These are phyloP conservation scores for Planococcus citri DNA, from an alignment of 1,140 invertebrate genomes.

Conservation along the genomic window DNA sequence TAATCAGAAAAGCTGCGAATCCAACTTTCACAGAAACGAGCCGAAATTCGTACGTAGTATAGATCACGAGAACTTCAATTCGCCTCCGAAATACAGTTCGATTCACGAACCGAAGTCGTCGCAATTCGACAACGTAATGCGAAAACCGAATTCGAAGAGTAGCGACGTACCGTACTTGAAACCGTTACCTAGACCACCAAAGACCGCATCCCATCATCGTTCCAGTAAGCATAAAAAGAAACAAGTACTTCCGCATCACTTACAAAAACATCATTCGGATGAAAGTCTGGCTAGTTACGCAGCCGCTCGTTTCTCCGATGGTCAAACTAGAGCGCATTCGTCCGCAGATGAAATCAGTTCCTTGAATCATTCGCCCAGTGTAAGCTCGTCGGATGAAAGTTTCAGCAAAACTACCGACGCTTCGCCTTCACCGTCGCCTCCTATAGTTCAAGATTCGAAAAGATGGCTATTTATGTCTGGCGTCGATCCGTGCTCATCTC, in stretches of 20 bases:
- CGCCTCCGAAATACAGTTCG: not conserved
- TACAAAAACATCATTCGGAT: slow-evolving; percentile 46
- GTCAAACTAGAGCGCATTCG: slow-evolving; percentile 46
- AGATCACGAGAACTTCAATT: slow-evolving; percentile 1
- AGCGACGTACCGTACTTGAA: slow-evolving; percentile 37
- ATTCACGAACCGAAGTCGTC: not conserved
- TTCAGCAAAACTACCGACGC: slow-evolving; percentile 60
- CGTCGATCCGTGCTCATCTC: slow-evolving; percentile 37
- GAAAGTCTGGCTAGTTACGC: slow-evolving; percentile 32
- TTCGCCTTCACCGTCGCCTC: slow-evolving; percentile 45
- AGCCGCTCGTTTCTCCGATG: slow-evolving; percentile 23
- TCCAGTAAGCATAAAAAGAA: slow-evolving; percentile 10
- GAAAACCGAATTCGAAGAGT: not conserved
- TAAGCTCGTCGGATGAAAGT: slow-evolving; percentile 67
- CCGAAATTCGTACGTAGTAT: not conserved
- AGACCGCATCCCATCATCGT: slow-evolving; percentile 31
- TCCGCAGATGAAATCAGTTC: slow-evolving; percentile 68
- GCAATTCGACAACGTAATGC: not conserved
- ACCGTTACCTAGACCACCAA: slow-evolving; percentile 43
- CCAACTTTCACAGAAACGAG: not conserved
- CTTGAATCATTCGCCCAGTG: slow-evolving; percentile 59
- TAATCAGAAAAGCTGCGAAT: not conserved
- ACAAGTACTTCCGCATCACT: slow-evolving; percentile 27
- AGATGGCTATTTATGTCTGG: slow-evolving; percentile 48
- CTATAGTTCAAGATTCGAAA: slow-evolving; percentile 33